Conservation (phyloP, 1,140 invertebrate genomes). For the Drosophila gunungcola region DNA sequence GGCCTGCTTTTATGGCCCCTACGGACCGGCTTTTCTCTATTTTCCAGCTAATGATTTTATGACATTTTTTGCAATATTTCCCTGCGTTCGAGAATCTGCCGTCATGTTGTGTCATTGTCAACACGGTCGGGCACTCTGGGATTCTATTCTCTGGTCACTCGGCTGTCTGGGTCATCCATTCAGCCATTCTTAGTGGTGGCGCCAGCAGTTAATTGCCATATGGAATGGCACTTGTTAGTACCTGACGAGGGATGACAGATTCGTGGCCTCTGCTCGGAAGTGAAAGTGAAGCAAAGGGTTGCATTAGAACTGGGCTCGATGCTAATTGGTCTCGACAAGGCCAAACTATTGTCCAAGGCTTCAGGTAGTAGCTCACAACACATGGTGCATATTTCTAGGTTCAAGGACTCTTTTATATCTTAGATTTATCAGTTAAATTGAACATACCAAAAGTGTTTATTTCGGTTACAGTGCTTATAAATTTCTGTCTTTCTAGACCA, state of each 20-base stretch:
- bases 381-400: not conserved
- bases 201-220: constrained; percentile 75
- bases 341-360: not conserved
- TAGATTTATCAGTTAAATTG: too few species aligned
- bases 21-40: constrained; percentile 24
- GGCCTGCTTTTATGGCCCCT: constrained; percentile 55
- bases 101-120: constrained; percentile 79
- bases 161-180: constrained; percentile 48
- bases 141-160: constrained; percentile 27
- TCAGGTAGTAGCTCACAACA: not conserved
- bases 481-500: too few species aligned
- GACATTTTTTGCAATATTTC: constrained; percentile 68
- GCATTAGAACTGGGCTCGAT: too few species aligned
- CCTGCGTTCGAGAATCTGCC: constrained; percentile 53
- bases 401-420: not conserved
- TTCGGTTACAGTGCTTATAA: not conserved
- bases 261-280: constrained; percentile 18
- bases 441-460: not conserved
- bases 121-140: constrained; percentile 27
- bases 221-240: constrained; percentile 52
- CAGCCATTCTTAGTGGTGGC: constrained; percentile 55
- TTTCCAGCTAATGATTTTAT: constrained; percentile 77
- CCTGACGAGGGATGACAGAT: constrained; percentile 7
- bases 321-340: constrained; percentile 16
- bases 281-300: constrained; percentile 61